Base-by-base conservation (phyloP, 2,113 vertebrate genomes). In the Silurus asotus region DNA sequence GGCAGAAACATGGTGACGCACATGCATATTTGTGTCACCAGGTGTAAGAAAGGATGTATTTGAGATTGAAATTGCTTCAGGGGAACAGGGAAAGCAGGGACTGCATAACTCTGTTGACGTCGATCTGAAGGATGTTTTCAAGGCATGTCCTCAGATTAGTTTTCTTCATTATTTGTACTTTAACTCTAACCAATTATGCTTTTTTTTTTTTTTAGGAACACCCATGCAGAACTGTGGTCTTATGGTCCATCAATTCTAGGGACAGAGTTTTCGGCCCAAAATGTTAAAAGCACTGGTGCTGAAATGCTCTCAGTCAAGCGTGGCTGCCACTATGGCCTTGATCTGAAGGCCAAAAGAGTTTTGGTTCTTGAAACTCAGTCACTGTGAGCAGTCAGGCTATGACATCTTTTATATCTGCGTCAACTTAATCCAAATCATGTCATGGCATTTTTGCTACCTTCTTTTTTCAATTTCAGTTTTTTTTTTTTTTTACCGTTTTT, bases 221-320 rank as follows among this genome's bases (percentile, higher is more conserved):
- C 9, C 45, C 45, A 74, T 2, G 70, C 15, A 72, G 37, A 72
- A 48, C 37, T 48, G 8, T 70, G 37, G 69, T 48, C 69, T 48
- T 8, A 62, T 19, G 8, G 14, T 4, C 51, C 49, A 13, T 49
- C 25, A 82, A 17, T 5, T 55, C 49, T 56, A 56, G 23, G 23
- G 81, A 55, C 15, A 53, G 20, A 28, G 65, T 64, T 82, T n/a
- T 62, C 49, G 51, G 17, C 25, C 81, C 2, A 4, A 8, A 70
- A 28, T 56, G 70, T 56, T 14, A 48, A 17, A 83, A 74, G 56
- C 55, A 76, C n/a, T 62, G 45, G n/a, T 75, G 58, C 58, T 17
- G 58, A 72, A 69, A 82, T 72, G 79, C 85, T 87, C 87, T 87
- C 90, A 86, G 19, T 91, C 87, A 87, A 25, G 83, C 65, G 49